Conservation (phyloP, 2,888 invertebrate species). For the Smittia aterrima region DNA sequence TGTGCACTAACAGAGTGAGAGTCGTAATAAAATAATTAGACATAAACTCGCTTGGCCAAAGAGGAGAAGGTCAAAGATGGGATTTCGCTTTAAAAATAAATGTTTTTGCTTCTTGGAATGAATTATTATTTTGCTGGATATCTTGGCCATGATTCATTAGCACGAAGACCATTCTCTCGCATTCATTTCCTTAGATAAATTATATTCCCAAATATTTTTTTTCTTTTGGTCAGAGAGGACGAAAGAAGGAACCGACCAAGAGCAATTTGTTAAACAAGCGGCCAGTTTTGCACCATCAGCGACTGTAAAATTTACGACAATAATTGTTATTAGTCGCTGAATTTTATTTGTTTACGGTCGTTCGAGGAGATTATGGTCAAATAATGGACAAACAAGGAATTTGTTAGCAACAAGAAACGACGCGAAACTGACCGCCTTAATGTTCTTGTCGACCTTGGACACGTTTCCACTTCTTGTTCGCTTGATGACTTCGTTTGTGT, state of each 20-base stretch:
- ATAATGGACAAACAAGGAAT: not conserved
- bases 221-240: not conserved
- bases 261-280: conserved; percentile 10
- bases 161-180: not conserved
- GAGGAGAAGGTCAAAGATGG: conserved; percentile 11
- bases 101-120: conserved; percentile 26
- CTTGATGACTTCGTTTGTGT: too few species aligned
- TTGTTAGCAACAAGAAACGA: not conserved
- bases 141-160: conserved; percentile 2
- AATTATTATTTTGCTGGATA: conserved; percentile 37
- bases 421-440: not conserved
- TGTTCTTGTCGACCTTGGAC: not conserved
- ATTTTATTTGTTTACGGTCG: not conserved
- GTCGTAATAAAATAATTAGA: conserved; percentile 24
- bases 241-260: not conserved
- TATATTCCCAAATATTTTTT: not conserved
- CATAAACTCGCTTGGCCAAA: not conserved
- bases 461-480: too few species aligned
- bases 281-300: conserved; percentile 9
- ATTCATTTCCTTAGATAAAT: not conserved
- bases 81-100: conserved; percentile 28
- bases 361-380: conserved; percentile 2
- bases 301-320: conserved; percentile 9
- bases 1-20: not conserved
- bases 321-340: conserved; percentile 12